Evolutionary conservation across 2,888 invertebrate species (phyloP), one percentile per base, ranked within the genome.

Genomic region (Eudemis profundana): DNA sequence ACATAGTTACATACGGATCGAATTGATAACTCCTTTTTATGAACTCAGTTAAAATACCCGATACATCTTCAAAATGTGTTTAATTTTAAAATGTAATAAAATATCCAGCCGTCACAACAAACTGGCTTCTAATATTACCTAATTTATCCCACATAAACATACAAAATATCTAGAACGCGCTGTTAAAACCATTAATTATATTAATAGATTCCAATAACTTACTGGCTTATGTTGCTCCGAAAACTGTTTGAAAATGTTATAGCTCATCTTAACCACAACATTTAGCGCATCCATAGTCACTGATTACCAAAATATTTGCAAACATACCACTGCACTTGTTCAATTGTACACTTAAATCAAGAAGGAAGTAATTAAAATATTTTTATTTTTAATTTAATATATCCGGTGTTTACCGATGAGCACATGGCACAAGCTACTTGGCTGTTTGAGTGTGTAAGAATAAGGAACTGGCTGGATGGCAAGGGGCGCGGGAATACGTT

Each of bases 401-500:
- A 50, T 60, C 40, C 46, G 51, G 54, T 59, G 54, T 60, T 62
- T 61, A 72, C 68, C 67, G 70, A 71, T 62, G 72, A 77, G 83
- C 85, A 85, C 89, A 87, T 87, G 87, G 75, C 65, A 64, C 64
- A 65, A 65, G 59, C 40, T 77, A 79, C 80, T 82, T 80, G 79
- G 79, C 80, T 81, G 80, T 73, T 75, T 78, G 78, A 73, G 72
- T 70, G 76, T 79, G 82, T 72, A 77, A 86, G 90, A 86, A 89
- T 86, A 89, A 89, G 90, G 88, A 89, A 89, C 87, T 82, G 86
- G 74, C 78, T 84, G 84, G 86, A 85, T 80, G 78, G 77, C 80
- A 82, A 84, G 87, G 79, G 88, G 82, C 85, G 84, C 81, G 83
- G 86, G 89, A 84, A 86, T 87, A 87, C 86, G 89, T 87, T 86